Conservation (phyloP, 2,113 vertebrate species). For the Phylloscopus trochilus region DNA sequence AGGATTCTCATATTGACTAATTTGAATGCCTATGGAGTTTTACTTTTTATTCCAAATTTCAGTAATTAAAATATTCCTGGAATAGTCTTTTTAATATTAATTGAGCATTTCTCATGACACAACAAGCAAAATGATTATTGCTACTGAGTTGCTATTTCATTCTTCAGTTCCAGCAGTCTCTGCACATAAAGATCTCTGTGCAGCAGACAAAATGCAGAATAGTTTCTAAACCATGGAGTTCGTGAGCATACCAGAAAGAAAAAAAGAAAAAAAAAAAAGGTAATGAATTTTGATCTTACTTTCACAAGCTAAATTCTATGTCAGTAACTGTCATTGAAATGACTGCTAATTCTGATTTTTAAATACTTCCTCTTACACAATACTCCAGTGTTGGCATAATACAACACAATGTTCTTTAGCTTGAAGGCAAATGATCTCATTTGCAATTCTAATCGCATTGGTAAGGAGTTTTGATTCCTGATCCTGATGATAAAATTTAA, state of each 20-base stretch:
- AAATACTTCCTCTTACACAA: not conserved
- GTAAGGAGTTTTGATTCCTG: not conserved
- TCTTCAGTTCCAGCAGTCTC: not conserved
- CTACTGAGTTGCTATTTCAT: not conserved
- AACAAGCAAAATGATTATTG: conserved; percentile 29
- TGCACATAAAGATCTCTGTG: not conserved
- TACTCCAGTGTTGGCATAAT: not conserved
- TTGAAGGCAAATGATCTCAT: not conserved
- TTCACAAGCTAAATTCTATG: not conserved
- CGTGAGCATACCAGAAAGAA: not conserved
- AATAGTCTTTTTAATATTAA: conserved; percentile 33
- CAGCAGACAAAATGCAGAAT: not conserved
- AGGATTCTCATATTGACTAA: not conserved
- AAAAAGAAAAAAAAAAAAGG: not conserved
- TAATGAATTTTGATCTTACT: not conserved
- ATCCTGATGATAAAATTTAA: not conserved
- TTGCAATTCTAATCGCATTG: not conserved
- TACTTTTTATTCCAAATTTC: conserved; percentile 31
- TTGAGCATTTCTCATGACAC: not conserved
- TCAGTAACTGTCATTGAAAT: not conserved
- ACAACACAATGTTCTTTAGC: not conserved
- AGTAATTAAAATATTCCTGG: conserved; percentile 21
- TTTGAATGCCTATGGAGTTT: not conserved
- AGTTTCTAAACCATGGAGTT: not conserved
- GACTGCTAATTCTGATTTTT: not conserved